Evolutionary conservation across 1,140 invertebrate genomes (phyloP), one percentile per base, ranked within the genome.

Genomic region (Batillaria attramentaria): DNA sequence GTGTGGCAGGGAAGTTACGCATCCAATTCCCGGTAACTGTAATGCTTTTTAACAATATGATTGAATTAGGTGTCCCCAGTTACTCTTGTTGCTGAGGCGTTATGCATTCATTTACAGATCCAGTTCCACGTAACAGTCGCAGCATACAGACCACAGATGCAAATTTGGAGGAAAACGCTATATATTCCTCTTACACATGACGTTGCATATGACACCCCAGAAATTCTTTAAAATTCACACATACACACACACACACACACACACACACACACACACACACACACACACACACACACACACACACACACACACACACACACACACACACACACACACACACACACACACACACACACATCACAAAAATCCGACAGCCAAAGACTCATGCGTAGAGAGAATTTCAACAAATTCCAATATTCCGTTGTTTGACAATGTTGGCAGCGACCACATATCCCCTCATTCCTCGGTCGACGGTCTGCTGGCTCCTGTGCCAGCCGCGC

Each of bases 241-340:
- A 10, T 50, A 50, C 46, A 10, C 24, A 50, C 46, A 24, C 24
- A 50, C 46, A 50, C 46, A 50, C 46, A 50, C 46, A 50, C 46
- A 50, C 46, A 50, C 46, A 50, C 46, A 50, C 46, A 50, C 46
- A 50, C 46, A 50, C 46, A 50, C 46, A 50, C 46, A 50, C 46
- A 50, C 46, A 50, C 46, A 50, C 46, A 50, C 46, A 50, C 46
- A 50, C 46, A 50, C 46, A 50, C 46, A 50, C 46, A 50, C 46
- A 50, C 46, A 50, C 46, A 50, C 46, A 50, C 46, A 50, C 46
- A 50, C 46, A 50, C 46, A 50, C 46, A 50, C 46, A 50, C 46
- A 50, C 46, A 50, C 46, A 50, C 46, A 50, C 46, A 50, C 46
- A 24, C 46, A 50, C 46, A 24, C 46, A 50, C 46, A 24, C 46